Conservation (phyloP, 2,797 vertebrate genomes). For the Danio tinwini region DNA sequence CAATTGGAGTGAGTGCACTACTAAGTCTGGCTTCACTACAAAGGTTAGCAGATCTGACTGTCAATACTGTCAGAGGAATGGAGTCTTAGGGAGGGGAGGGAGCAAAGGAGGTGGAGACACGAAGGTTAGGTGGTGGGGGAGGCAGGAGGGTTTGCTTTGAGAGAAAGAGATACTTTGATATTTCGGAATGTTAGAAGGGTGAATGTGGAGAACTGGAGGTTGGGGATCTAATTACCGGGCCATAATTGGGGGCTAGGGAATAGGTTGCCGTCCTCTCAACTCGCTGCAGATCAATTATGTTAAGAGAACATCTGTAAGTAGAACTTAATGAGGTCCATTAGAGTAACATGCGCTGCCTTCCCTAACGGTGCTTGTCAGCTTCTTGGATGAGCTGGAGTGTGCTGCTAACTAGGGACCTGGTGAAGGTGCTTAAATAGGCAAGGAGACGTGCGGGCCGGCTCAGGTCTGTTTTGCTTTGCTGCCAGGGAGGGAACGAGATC, state of each 20-base stretch:
- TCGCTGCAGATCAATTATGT: slow-evolving; percentile 99
- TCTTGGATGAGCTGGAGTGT: slow-evolving; percentile 98
- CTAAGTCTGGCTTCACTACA: slow-evolving; percentile 98
- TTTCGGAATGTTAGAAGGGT: slow-evolving; percentile 99
- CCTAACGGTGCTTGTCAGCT: slow-evolving; percentile 99
- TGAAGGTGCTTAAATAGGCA: slow-evolving; percentile 96
- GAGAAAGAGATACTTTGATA: slow-evolving; percentile 99
- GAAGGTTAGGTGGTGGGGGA: slow-evolving; percentile 68
- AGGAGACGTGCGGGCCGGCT: slow-evolving; percentile 83
- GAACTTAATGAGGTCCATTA: slow-evolving; percentile 99
- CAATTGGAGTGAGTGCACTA: slow-evolving; percentile 92
- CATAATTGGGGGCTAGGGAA: slow-evolving; percentile 99
- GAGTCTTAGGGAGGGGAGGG: slow-evolving; percentile 80
- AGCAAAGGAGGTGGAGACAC: slow-evolving; percentile 58
- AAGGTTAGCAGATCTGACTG: slow-evolving; percentile 99
- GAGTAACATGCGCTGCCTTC: slow-evolving; percentile 99
- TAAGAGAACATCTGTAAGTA: slow-evolving; percentile 99
- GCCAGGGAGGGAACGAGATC: slow-evolving; percentile 72
- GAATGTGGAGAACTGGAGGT: slow-evolving; percentile 99
- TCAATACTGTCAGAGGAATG: slow-evolving; percentile 93
- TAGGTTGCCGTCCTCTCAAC: slow-evolving; percentile 99
- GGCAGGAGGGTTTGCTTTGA: slow-evolving; percentile 85
- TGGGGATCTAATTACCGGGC: slow-evolving; percentile 99
- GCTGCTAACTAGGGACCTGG: slow-evolving; percentile 98
- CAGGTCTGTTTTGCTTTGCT: slow-evolving; percentile 79